These are phyloP conservation scores for Sebastes diaconus DNA, from an alignment of 2,797 vertebrate species.

Conservation along the genomic window DNA sequence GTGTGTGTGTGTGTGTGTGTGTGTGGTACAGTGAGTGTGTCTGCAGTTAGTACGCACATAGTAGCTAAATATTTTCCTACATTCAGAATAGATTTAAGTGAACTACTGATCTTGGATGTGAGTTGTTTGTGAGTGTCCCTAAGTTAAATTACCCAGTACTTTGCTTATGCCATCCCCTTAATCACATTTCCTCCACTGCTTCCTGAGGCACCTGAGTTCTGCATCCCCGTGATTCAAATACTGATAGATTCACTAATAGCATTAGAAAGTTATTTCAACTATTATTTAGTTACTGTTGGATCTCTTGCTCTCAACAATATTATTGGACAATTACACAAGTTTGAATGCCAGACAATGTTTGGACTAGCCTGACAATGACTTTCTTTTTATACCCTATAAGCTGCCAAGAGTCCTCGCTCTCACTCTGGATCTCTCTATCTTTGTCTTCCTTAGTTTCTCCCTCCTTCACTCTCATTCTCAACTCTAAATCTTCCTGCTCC, in stretches of 20 bases:
- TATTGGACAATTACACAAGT: conserved; percentile 43
- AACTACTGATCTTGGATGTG: neutral
- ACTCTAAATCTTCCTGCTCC: conserved; percentile 42
- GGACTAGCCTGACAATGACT: conserved; percentile 33
- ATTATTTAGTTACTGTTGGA: neutral
- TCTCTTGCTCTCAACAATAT: conserved; percentile 34
- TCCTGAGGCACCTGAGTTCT: conserved; percentile 14
- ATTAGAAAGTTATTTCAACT: neutral
- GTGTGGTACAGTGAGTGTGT: neutral
- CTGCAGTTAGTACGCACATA: neutral
- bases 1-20: neutral
- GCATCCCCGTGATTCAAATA: neutral
- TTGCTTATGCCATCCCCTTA: conserved; percentile 6
- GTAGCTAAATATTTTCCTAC: neutral
- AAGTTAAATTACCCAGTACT: conserved; percentile 20
- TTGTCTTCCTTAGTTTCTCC: conserved; percentile 16
- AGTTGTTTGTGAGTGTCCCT: neutral
- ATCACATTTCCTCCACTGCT: conserved; percentile 4
- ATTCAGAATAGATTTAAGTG: neutral
- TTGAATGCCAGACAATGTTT: conserved; percentile 30
- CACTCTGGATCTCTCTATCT: conserved; percentile 32
- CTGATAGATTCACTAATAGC: neutral
- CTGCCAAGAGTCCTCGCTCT: conserved; percentile 37
- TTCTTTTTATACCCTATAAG: conserved; percentile 38
- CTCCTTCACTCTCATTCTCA: conserved; percentile 38